These are phyloP conservation scores for Gouania willdenowi DNA, from an alignment of 2,797 vertebrate species.

Conservation along the genomic window DNA sequence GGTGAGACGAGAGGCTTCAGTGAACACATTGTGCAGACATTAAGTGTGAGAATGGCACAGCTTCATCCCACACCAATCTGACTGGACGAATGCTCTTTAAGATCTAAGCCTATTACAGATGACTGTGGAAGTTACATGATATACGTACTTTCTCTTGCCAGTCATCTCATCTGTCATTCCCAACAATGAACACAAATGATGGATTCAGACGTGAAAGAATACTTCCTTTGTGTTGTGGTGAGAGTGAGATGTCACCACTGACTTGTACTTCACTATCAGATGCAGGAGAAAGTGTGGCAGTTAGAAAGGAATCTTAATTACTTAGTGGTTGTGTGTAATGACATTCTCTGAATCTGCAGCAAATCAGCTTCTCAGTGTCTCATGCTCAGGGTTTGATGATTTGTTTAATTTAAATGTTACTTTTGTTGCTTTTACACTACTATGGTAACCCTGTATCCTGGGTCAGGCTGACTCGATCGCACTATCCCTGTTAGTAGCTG, in stretches of 20 bases:
- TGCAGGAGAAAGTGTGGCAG: not conserved
- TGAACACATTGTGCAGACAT: not conserved
- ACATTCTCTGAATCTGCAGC: no score
- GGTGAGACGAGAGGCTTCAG: constrained; percentile 5
- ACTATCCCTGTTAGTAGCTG: no score
- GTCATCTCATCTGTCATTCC: constrained; percentile 13
- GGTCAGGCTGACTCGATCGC: no score
- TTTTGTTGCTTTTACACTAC: no score
- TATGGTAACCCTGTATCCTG: no score
- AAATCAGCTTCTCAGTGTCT: not conserved
- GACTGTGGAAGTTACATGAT: constrained; percentile 4
- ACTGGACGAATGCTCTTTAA: constrained; percentile 5
- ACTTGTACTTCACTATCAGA: constrained; percentile 1
- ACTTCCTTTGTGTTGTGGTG: not conserved
- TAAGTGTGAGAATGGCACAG: not conserved
- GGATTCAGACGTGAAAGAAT: constrained; percentile 5
- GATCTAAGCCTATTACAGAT: not conserved
- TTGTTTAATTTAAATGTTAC: no score
- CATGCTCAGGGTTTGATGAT: not conserved
- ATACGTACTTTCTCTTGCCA: constrained; percentile 8
- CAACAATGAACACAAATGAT: constrained; percentile 19
- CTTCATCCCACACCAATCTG: constrained; percentile 2
- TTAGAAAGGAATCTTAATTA: not conserved
- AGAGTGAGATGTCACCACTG: constrained; percentile 9
- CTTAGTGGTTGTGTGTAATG: not conserved